Conservation (phyloP, 2,888 invertebrate species). For the Anarsia innoxiella region DNA sequence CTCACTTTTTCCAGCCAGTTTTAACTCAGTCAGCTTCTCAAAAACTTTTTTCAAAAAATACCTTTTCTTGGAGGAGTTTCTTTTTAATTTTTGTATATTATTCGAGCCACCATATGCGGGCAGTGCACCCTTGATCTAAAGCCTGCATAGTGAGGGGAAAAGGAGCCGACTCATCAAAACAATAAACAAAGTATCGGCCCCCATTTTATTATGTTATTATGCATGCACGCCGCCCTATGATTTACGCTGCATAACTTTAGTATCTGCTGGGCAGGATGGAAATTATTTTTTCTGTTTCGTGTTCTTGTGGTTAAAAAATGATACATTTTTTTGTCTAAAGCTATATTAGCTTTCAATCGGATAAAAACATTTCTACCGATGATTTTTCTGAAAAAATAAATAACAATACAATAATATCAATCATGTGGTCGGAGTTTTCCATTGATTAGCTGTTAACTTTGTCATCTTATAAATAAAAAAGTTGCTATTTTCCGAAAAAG, state of each 20-base stretch:
- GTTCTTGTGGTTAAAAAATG: too few relatives aligned
- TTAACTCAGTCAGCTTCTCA: neutral
- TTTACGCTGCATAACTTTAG: conserved; percentile 64
- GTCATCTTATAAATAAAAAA: too few relatives aligned
- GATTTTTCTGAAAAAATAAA: too few relatives aligned
- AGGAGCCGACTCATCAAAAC: conserved; percentile 73
- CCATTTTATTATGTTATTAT: conserved; percentile 73
- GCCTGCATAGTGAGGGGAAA: conserved; percentile 37
- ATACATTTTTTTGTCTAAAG: too few relatives aligned
- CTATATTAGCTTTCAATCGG: too few relatives aligned
- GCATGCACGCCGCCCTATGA: conserved; percentile 68
- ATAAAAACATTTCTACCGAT: too few relatives aligned
- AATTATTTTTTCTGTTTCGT: too few relatives aligned
- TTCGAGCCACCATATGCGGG: conserved; percentile 55
- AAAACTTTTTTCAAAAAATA: conserved; percentile 2
- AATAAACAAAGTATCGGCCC: conserved; percentile 75
- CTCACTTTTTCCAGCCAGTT: too few relatives aligned
- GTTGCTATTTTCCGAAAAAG: too few relatives aligned
- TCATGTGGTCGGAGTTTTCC: too few relatives aligned
- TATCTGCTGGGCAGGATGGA: conserved; percentile 26
- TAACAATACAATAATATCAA: too few relatives aligned
- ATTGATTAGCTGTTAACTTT: too few relatives aligned
- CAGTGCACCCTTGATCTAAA: conserved; percentile 29
- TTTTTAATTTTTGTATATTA: conserved; percentile 36
- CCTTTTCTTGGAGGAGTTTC: conserved; percentile 1